Evolutionary conservation across 2,888 invertebrate genomes (phyloP).

Genomic region (Drosophila suboccidentalis): DNA sequence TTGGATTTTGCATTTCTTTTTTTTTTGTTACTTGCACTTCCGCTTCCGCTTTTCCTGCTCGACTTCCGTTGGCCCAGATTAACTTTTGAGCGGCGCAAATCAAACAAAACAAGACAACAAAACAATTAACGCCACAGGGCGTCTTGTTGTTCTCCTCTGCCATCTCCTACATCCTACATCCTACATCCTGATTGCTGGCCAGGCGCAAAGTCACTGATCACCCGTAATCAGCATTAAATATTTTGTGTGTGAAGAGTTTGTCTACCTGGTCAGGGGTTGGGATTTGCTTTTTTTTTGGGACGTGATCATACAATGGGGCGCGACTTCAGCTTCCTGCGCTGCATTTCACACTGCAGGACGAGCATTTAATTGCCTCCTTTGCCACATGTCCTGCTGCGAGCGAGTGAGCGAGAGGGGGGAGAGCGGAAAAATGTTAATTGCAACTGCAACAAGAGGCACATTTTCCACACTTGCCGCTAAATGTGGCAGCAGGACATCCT

Average conservation of each 20-base stretch:
- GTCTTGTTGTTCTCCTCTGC: slow-evolving; percentile 14
- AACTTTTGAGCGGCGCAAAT: slow-evolving; percentile 71
- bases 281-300: slow-evolving; percentile 8
- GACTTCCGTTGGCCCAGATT: slow-evolving; percentile 67
- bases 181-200: slow-evolving; percentile 5
- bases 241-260: too few species aligned
- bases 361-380: slow-evolving; percentile 71
- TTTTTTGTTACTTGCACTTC: slow-evolving; percentile 23
- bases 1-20: slow-evolving; percentile 21
- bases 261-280: not conserved
- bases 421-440: slow-evolving; percentile 57
- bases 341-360: slow-evolving; percentile 67
- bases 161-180: not conserved
- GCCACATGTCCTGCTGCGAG: slow-evolving; percentile 73
- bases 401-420: slow-evolving; percentile 10
- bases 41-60: slow-evolving; percentile 54
- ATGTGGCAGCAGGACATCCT: slow-evolving; percentile 71
- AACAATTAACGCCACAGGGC: slow-evolving; percentile 77
- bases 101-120: slow-evolving; percentile 61
- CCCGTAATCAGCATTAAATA: slow-evolving; percentile 55
- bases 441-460: slow-evolving; percentile 51
- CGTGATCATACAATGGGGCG: slow-evolving; percentile 64
- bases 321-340: slow-evolving; percentile 61
- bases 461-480: slow-evolving; percentile 51
- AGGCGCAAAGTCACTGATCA: slow-evolving; percentile 72